Evolutionary conservation across 2,888 invertebrate species (phyloP), one percentile per base, ranked within the genome.

Genomic region (Heliconius aoede): DNA sequence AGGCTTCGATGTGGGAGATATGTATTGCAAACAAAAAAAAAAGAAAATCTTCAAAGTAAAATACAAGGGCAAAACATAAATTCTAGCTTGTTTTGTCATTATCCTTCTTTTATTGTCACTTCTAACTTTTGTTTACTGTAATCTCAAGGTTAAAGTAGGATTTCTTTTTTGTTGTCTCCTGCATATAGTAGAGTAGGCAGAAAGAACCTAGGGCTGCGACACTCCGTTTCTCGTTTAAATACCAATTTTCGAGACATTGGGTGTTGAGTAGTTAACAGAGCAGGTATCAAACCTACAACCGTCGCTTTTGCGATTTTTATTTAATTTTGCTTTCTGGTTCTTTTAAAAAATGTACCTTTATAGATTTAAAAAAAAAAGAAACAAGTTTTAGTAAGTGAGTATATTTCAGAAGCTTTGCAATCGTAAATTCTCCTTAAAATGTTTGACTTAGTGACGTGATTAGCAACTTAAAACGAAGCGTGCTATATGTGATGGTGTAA

Each of bases 401-500:
- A n/a, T 55, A n/a, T 55, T n/a, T 9, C n/a, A 55, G n/a, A n/a
- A 55, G n/a, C n/a, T 55, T n/a, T 8, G 3, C 7, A 36, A n/a
- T 64, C 5, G 13, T 11, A 36, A 36, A 5, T n/a, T 32, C n/a
- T 24, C 24, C 1, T 15, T 65, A 36, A 36, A 24, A 7, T 30
- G 30, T 69, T 55, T 69, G 30, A 69, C n/a, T 69, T 69, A n/a
- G 24, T 58, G 28, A 26, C 40, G 32, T 72, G 30, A 76, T 76
- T 58, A 76, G 58, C 60, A 67, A 65, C 40, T 64, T 40, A 28
- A 76, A 60, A 72, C 58, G 55, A 30, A 67, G 55, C 46, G 64
- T 32, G 24, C 60, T 32, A 67, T 65, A 72, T 58, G n/a, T n/a
- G n/a, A n/a, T n/a, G 46, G 28, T 72, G 58, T 72, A 40, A 61